These are phyloP conservation scores for Zaprionus vittiger DNA, from an alignment of 1,140 invertebrate genomes.

Conservation along the genomic window DNA sequence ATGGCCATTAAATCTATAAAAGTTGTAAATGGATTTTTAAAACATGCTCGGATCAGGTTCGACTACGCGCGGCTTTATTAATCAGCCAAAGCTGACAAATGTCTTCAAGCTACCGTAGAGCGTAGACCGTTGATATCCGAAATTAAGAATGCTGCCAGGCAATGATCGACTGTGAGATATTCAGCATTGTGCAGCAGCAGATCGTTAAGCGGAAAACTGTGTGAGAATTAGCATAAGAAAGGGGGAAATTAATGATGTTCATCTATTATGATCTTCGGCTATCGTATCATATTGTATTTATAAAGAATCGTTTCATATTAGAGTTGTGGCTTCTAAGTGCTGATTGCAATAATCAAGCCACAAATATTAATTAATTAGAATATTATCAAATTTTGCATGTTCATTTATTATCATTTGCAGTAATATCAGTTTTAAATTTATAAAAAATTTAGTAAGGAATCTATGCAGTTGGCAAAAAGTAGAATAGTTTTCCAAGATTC, in stretches of 20 bases:
- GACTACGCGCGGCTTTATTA: constrained; percentile 25
- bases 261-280: background rate
- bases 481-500: too few species aligned
- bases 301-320: background rate
- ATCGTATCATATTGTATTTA: constrained; percentile 1
- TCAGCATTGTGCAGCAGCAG: constrained; percentile 11
- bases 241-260: constrained; percentile 6
- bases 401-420: too few species aligned
- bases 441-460: too few species aligned
- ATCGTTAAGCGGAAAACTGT: background rate
- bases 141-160: constrained; percentile 21
- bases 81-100: constrained; percentile 43
- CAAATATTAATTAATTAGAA: background rate
- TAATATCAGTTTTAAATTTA: too few species aligned
- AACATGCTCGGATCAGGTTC: constrained; percentile 43
- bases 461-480: too few species aligned
- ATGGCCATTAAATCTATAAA: constrained; percentile 46
- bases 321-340: background rate
- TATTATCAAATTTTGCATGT: background rate
- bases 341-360: background rate
- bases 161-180: constrained; percentile 38
- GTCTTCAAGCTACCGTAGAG: constrained; percentile 43
- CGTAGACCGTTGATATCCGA: background rate
- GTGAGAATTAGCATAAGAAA: background rate
- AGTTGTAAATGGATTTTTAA: constrained; percentile 47